Evolutionary conservation across 2,797 vertebrate species (phyloP), one percentile per base, ranked within the genome.

Genomic region (Echeneis naucrates): DNA sequence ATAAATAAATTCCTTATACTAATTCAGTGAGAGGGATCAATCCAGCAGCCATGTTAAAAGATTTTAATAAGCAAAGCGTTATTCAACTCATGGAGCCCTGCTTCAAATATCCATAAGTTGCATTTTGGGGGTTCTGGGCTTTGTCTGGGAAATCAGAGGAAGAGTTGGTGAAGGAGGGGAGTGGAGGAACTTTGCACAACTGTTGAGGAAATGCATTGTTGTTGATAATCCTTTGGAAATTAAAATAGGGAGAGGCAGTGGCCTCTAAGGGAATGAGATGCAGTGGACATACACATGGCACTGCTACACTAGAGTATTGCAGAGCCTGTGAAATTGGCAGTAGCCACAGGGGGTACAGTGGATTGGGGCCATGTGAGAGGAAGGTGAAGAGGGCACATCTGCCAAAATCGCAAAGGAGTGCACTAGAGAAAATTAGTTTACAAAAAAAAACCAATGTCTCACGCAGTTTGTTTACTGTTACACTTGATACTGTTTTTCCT

Each of bases 211-310:
- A 87, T 80, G 78, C 72, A 91, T 90, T 92, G 87, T 91, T 87
- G 85, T 78, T 80, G 78, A 74, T 92, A 91, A 93, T 92, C 84
- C 82, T 78, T 82, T 77, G 81, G 77, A 92, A 94, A 93, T 87
- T 89, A 81, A 90, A 90, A 92, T 78, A 77, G 75, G 65, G 87
- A 83, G 79, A 78, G 50, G 72, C 51, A 68, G 45, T 55, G 76
- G 74, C 68, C 83, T 65, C 77, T 81, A 59, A 48, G 68, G 72
- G 75, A 77, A 59, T 64, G 40, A 1, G 30, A 80, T 77, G 78
- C 75, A 76, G 81, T 80, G 79, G 81, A 80, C 68, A 84, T 78
- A 83, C 78, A 83, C 73, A 83, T 67, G 52, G 75, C 75, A 72
- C 69, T 26, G 45, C 60, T 32, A 75, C 66, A 80, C 77, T 68